phyloP scores from a whole-genome alignment of 2,113 vertebrate genomes.

The Merops nubicus region DNA sequence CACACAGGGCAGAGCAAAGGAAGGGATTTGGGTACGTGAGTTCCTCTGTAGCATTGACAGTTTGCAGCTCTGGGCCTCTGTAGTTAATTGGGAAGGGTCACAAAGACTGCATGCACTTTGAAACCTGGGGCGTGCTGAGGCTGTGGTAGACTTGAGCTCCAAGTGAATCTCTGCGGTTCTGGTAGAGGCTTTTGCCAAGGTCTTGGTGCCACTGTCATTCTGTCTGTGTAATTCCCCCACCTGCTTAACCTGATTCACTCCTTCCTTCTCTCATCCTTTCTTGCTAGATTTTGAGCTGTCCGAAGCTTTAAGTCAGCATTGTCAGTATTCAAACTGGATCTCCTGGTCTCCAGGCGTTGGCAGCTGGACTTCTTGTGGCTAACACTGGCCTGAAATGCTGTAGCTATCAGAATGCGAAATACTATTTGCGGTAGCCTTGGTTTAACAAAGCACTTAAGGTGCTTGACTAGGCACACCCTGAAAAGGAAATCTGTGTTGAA shows the following conservation, averaged over 20 bases:
- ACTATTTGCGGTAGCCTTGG: slow-evolving; percentile 38
- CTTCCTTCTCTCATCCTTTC: not conserved
- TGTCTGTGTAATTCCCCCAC: not conserved
- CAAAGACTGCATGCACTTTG: not conserved
- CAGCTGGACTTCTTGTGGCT: not conserved
- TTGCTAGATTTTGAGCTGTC: not conserved
- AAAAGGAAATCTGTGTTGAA: slow-evolving; percentile 51
- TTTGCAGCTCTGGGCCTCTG: not conserved
- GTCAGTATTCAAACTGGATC: not conserved
- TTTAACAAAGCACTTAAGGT: slow-evolving; percentile 51
- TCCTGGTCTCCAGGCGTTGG: not conserved
- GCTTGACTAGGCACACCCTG: slow-evolving; percentile 54
- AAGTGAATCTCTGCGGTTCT: not conserved
- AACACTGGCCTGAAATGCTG: not conserved
- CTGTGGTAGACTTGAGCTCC: not conserved
- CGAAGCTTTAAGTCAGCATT: not conserved
- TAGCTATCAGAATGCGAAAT: slow-evolving; percentile 13
- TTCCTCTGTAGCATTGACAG: not conserved
- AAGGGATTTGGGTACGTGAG: not conserved
- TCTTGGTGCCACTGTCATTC: not conserved
- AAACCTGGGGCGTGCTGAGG: not conserved
- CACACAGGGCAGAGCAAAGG: not conserved
- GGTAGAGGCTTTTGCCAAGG: not conserved
- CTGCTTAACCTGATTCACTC: not conserved
- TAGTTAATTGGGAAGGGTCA: not conserved